Evolutionary conservation across 2,888 invertebrate genomes (phyloP).

Genomic region (Drosophila melanocephala): DNA sequence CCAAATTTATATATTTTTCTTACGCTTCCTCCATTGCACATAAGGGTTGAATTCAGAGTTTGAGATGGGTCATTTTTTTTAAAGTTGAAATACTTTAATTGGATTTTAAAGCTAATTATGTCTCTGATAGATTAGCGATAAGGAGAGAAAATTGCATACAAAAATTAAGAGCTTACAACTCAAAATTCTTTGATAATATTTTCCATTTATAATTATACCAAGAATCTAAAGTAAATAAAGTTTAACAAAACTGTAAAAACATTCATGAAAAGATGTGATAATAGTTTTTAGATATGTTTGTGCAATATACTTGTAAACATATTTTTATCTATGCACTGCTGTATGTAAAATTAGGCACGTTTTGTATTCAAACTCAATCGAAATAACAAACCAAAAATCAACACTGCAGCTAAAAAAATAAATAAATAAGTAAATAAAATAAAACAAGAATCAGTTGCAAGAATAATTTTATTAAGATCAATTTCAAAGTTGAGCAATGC

Average conservation of each 20-base stretch:
- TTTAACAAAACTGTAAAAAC: background rate
- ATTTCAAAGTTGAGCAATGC: background rate
- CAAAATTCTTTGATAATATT: background rate
- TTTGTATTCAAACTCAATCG: background rate
- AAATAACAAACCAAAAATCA: background rate
- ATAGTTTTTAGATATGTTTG: background rate
- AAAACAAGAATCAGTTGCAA: background rate
- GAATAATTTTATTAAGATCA: background rate
- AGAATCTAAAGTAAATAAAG: background rate
- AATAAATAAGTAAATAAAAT: background rate
- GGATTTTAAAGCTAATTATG: constrained; percentile 48
- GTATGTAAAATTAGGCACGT: background rate
- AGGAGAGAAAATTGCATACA: background rate
- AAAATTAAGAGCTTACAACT: background rate
- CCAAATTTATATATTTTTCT: constrained; percentile 50
- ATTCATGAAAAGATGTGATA: background rate
- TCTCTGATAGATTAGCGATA: constrained; percentile 1
- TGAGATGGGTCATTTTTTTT: constrained; percentile 8
- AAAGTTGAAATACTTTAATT: constrained; percentile 44
- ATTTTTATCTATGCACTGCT: no score
- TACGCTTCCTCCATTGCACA: constrained; percentile 14
- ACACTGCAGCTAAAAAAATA: background rate
- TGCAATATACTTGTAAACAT: background rate
- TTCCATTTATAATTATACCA: background rate
- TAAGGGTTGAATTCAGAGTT: constrained; percentile 24